phyloP scores from a whole-genome alignment of 2,113 vertebrate species.

The Passer montanus region DNA sequence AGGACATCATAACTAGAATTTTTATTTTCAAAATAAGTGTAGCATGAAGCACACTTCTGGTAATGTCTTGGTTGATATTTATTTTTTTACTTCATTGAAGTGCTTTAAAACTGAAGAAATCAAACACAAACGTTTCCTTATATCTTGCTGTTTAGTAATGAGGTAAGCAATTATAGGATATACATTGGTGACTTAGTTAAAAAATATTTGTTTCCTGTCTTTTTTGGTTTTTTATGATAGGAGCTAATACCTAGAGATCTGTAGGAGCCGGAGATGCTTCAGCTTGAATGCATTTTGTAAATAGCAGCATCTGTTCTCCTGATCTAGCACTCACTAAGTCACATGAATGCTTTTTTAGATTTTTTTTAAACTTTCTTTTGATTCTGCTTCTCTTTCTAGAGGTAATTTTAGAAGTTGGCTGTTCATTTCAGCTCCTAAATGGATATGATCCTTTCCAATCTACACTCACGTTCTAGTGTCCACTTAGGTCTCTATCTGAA shows the following conservation, averaged over 20 bases:
- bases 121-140: background rate
- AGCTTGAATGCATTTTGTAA: background rate
- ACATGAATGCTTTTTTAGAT: background rate
- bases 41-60: background rate
- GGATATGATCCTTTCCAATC: background rate
- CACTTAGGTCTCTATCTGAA: background rate
- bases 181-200: background rate
- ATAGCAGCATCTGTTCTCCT: slow-evolving; percentile 8
- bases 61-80: background rate
- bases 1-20: background rate
- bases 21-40: background rate
- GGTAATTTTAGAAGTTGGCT: background rate
- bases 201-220: background rate
- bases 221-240: background rate
- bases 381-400: background rate
- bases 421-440: background rate
- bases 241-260: background rate
- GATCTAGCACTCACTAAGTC: background rate
- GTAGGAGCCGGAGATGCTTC: background rate
- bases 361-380: background rate
- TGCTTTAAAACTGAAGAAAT: background rate
- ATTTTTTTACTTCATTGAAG: background rate
- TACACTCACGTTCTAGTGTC: background rate
- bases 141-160: background rate
- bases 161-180: background rate